These are phyloP conservation scores for Pyrgilauda ruficollis DNA, from an alignment of 2,113 vertebrate genomes.

Conservation along the genomic window DNA sequence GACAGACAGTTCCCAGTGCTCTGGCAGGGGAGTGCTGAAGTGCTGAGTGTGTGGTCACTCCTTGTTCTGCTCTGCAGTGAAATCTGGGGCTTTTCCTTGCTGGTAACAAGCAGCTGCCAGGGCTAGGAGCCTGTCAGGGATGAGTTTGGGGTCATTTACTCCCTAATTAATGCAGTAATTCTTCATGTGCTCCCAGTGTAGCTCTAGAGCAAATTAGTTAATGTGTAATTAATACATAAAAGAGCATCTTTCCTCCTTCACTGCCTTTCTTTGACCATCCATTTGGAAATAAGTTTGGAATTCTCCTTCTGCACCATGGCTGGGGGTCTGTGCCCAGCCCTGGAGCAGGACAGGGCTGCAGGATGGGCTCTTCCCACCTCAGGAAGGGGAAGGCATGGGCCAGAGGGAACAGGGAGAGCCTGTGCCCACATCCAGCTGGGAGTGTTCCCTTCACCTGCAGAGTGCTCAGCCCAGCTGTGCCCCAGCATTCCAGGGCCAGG, in stretches of 20 bases:
- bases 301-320: neutral
- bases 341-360: neutral
- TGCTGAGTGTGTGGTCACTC: neutral
- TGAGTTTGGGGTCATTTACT: constrained; percentile 3
- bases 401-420: neutral
- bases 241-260: neutral
- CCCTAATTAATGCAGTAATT: constrained; percentile 32
- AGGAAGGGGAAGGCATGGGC: neutral
- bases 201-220: neutral
- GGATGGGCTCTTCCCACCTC: neutral
- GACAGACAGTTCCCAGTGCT: neutral
- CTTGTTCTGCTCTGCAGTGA: neutral
- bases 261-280: neutral
- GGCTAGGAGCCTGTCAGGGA: neutral
- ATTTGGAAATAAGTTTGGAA: neutral
- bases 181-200: neutral
- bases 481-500: neutral
- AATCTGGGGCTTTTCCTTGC: neutral
- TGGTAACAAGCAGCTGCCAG: neutral
- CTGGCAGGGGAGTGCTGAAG: neutral
- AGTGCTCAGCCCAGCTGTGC: neutral
- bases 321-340: neutral
- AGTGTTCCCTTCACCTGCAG: neutral
- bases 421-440: neutral
- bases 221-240: constrained; percentile 10